phyloP scores from a whole-genome alignment of 1,140 invertebrate species.

The Pogonus chalceus region DNA sequence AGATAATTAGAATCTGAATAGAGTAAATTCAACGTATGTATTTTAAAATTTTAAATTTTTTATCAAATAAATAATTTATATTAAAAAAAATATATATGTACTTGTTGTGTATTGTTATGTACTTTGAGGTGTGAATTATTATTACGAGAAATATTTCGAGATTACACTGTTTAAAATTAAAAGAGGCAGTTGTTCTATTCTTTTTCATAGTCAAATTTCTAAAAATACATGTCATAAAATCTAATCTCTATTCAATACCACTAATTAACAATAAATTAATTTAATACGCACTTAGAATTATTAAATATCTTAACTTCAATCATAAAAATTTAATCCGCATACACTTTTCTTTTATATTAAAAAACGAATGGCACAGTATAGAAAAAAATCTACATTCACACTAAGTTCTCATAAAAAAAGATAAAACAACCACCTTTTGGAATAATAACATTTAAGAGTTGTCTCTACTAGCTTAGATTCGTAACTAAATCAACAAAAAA shows the following conservation, averaged over 20 bases:
- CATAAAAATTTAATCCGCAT: conserved; percentile 8
- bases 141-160: neutral
- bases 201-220: neutral
- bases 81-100: too few relatives aligned
- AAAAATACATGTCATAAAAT: neutral
- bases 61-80: too few relatives aligned
- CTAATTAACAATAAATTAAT: conserved; percentile 6
- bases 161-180: neutral
- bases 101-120: too few relatives aligned
- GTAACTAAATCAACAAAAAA: too few relatives aligned
- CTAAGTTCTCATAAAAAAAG: neutral
- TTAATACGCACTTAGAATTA: neutral
- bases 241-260: neutral
- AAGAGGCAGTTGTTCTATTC: neutral
- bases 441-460: neutral
- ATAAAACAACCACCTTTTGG: neutral
- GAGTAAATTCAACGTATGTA: too few relatives aligned
- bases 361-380: conserved; percentile 3
- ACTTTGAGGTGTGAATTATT: too few relatives aligned
- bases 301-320: neutral
- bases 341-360: conserved; percentile 10
- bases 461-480: too few relatives aligned
- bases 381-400: neutral
- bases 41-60: too few relatives aligned
- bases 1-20: too few relatives aligned